Base-by-base conservation (phyloP, 2,888 invertebrate species). In the Drosophila paranaensis region DNA sequence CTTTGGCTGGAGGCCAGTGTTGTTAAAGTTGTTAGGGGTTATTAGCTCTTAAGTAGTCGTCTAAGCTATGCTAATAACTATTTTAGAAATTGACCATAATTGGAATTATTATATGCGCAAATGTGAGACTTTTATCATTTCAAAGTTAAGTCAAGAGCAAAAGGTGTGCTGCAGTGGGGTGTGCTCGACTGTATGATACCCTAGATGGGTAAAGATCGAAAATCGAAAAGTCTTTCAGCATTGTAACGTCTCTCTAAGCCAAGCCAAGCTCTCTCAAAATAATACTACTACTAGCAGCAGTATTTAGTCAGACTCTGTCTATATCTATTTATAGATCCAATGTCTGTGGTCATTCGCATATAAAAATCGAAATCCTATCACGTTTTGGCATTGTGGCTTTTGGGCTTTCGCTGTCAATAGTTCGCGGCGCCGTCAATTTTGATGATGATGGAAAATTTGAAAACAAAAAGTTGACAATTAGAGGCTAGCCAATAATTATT, bases 351-450 rank as follows among this genome's bases (percentile, higher is more conserved):
- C 30, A 13, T 20, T 20, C n/a, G 35, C 3, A 56, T 54, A 10
- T 20, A 16, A 14, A 20, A 60, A 67, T 70, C 46, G n/a, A 67
- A 83, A 63, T 68, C 56, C 65, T 30, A 77, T 72, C 83, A 88
- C 83, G 81, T 76, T 82, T 80, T 88, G 67, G 69, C 72, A 82
- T 82, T 82, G 87, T 75, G 80, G 77, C 77, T 82, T 85, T 70
- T 42, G 33, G 48, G 58, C 27, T 61, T 42, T 40, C 33, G 30
- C 53, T 60, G 43, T 50, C 60, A 35, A 30, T 46, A 46, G 45
- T 57, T 25, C 42, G 33, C 56, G 65, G 51, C 50, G 51, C 61
- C 40, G 79, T 61, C 74, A 62, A 67, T 62, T 74, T 79, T 53
- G 51, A 67, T 60, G 61, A 51, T 64, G 45, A 35, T 48, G 58